Evolutionary conservation across 2,797 vertebrate genomes (phyloP).

Genomic region (Siniperca scherzeri): DNA sequence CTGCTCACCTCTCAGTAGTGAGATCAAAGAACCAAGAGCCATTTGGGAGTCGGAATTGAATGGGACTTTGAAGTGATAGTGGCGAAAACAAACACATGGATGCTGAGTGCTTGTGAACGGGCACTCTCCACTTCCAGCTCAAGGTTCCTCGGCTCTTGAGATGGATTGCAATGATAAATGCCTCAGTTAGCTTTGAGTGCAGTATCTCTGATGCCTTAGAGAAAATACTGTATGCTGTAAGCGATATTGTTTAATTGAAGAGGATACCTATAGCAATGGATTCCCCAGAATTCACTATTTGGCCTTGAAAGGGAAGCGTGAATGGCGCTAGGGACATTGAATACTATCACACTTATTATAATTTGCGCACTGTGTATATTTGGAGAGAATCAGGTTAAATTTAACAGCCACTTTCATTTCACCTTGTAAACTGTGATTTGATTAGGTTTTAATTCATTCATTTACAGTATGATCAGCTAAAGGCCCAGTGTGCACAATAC

Average conservation of each 20-base stretch:
- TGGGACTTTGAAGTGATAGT: slow-evolving; percentile 77
- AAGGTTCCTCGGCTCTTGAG: slow-evolving; percentile 72
- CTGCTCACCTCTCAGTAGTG: slow-evolving; percentile 59
- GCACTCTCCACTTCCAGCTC: slow-evolving; percentile 66
- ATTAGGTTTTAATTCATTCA: slow-evolving; percentile 6
- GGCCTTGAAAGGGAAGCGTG: slow-evolving; percentile 15
- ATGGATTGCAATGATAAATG: slow-evolving; percentile 63
- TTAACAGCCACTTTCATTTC: slow-evolving; percentile 17
- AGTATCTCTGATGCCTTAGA: slow-evolving; percentile 44
- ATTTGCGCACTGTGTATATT: neutral
- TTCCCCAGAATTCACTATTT: slow-evolving; percentile 12
- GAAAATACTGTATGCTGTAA: slow-evolving; percentile 29
- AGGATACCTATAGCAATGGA: slow-evolving; percentile 4
- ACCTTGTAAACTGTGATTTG: slow-evolving; percentile 4
- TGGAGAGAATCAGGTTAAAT: slow-evolving; percentile 14
- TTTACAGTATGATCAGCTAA: neutral
- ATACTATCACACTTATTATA: slow-evolving; percentile 2
- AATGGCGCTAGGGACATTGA: neutral
- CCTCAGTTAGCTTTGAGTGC: slow-evolving; percentile 60
- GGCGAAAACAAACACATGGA: slow-evolving; percentile 70
- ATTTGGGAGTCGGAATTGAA: slow-evolving; percentile 74
- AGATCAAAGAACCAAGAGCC: slow-evolving; percentile 78
- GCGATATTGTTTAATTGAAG: slow-evolving; percentile 41
- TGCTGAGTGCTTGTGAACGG: slow-evolving; percentile 64
- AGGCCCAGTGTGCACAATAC: neutral